Evolutionary conservation across 2,113 vertebrate species (phyloP).

Genomic region (Triplophysa tibetana): DNA sequence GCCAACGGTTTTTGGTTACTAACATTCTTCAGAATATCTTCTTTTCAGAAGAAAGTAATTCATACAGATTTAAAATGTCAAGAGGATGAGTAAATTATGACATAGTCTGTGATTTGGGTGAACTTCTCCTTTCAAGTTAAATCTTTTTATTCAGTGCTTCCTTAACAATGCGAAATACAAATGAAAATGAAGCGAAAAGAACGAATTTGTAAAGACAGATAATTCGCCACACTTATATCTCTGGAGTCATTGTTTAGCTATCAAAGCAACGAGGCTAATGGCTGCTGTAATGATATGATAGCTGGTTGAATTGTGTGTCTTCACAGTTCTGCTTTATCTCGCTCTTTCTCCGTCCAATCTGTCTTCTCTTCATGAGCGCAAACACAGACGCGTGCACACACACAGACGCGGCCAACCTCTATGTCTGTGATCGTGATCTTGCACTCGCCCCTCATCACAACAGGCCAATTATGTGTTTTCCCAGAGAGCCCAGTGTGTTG

Average conservation of each 20-base stretch:
- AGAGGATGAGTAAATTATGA: too few relatives aligned
- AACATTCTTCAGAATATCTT: too few relatives aligned
- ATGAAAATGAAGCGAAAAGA: slow-evolving; percentile 27
- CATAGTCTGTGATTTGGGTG: too few relatives aligned
- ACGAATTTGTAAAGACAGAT: slow-evolving; percentile 34
- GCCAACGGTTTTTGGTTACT: too few relatives aligned
- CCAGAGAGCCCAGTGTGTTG: slow-evolving; percentile 72
- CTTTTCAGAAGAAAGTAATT: too few relatives aligned
- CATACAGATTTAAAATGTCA: too few relatives aligned
- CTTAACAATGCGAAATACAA: slow-evolving; percentile 6
- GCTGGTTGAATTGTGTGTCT: slow-evolving; percentile 38
- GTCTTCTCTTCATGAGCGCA: slow-evolving; percentile 44
- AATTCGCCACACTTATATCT: slow-evolving; percentile 36
- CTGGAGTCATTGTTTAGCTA: slow-evolving; percentile 41
- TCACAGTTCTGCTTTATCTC: slow-evolving; percentile 30
- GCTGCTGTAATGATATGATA: slow-evolving; percentile 50
- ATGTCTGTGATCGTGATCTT: slow-evolving; percentile 57
- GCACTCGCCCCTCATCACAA: slow-evolving; percentile 68
- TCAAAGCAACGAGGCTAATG: slow-evolving; percentile 46
- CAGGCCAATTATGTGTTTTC: slow-evolving; percentile 68
- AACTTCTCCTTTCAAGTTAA: not conserved
- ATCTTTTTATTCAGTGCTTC: slow-evolving; percentile 9
- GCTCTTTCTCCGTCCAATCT: slow-evolving; percentile 15
- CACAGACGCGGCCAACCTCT: slow-evolving; percentile 22
- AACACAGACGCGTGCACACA: slow-evolving; percentile 32